Evolutionary conservation across 2,888 invertebrate genomes (phyloP).

Genomic region (Hemistola chrysoprasaria): DNA sequence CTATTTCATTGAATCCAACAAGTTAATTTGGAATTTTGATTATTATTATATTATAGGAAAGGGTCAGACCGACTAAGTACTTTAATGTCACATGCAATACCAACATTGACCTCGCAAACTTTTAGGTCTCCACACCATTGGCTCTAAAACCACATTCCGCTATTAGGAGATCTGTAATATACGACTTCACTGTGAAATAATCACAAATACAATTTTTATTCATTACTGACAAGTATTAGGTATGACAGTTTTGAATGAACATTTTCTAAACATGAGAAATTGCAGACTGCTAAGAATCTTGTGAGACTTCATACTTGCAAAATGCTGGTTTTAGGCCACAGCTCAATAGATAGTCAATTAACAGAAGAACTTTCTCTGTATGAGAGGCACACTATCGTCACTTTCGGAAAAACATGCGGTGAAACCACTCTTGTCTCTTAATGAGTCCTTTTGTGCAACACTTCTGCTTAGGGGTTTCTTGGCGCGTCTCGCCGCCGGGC

Average conservation of each 20-base stretch:
- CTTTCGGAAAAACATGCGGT: slow-evolving; percentile 73
- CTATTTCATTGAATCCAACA: slow-evolving; percentile 3
- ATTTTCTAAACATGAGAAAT: no score
- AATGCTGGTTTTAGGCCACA: no score
- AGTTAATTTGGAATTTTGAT: slow-evolving; percentile 10
- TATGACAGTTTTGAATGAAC: no score
- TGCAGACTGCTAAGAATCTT: no score
- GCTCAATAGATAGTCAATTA: slow-evolving; percentile 22
- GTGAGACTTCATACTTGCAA: no score
- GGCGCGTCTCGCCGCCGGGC: slow-evolving; percentile 32
- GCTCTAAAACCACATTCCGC: no score
- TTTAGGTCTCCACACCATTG: no score
- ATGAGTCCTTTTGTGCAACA: slow-evolving; percentile 47
- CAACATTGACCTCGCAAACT: no score
- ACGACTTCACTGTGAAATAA: slow-evolving; percentile 11
- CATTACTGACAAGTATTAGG: no score
- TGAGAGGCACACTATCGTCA: slow-evolving; percentile 60
- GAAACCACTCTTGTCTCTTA: slow-evolving; percentile 66
- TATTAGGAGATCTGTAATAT: no score
- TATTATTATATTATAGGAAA: slow-evolving; percentile 8
- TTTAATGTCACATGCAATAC: slow-evolving; percentile 12
- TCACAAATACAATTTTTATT: slow-evolving; percentile 12
- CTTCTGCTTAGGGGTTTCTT: slow-evolving; percentile 45
- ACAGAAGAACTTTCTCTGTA: slow-evolving; percentile 63
- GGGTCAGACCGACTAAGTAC: slow-evolving; percentile 20